phyloP scores from a whole-genome alignment of 2,113 vertebrate genomes.

The Himantopus leucocephalus region DNA sequence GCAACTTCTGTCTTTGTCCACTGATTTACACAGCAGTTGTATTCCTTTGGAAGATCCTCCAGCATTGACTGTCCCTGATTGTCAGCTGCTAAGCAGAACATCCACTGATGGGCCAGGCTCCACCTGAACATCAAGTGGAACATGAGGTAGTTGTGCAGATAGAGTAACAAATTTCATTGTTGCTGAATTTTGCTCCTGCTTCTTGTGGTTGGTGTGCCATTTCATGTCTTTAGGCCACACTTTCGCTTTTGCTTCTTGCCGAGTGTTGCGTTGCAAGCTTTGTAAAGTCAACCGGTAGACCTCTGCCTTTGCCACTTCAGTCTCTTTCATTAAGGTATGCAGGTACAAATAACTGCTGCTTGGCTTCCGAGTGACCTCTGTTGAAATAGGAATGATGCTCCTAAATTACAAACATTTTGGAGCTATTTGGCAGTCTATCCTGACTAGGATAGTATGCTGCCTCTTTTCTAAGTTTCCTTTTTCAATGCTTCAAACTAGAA shows the following conservation, averaged over 20 bases:
- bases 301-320: conserved; percentile 76
- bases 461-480: conserved; percentile 71
- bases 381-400: conserved; percentile 76
- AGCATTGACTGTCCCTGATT: conserved; percentile 81
- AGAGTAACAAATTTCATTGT: conserved; percentile 71
- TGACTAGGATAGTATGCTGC: conserved; percentile 72
- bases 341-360: conserved; percentile 80
- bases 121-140: conserved; percentile 83
- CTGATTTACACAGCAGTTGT: conserved; percentile 79
- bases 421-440: conserved; percentile 66
- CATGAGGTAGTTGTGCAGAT: conserved; percentile 75
- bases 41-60: conserved; percentile 83
- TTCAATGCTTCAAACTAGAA: conserved; percentile 75
- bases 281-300: conserved; percentile 73
- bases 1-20: conserved; percentile 79
- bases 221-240: conserved; percentile 64
- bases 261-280: conserved; percentile 72
- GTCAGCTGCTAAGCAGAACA: conserved; percentile 80
- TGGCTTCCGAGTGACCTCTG: conserved; percentile 79
- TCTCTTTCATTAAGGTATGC: conserved; percentile 79
- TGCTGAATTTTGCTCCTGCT: conserved; percentile 71
- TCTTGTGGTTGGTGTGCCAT: conserved; percentile 60
- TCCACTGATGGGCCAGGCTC: conserved; percentile 76
- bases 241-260: conserved; percentile 78
- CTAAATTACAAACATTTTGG: conserved; percentile 73